Conservation (phyloP, 2,797 vertebrate species). For the Bradypodion ventrale region DNA sequence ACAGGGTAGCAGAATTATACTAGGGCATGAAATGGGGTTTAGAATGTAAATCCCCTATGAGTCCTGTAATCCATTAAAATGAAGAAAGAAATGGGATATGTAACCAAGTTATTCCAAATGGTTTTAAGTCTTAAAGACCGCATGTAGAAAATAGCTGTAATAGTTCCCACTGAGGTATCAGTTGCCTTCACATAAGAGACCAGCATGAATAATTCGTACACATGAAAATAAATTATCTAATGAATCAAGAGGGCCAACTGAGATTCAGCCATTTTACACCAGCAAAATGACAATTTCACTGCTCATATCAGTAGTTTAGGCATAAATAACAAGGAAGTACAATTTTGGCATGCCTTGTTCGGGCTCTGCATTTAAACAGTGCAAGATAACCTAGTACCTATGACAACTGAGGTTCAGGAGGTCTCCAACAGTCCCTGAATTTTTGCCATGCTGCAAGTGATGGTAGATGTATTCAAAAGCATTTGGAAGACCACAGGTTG, state of each 20-base stretch:
- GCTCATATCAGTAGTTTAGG: constrained; percentile 31
- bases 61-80: constrained; percentile 26
- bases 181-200: constrained; percentile 6
- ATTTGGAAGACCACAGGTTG: neutral
- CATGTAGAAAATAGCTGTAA: constrained; percentile 34
- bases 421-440: neutral
- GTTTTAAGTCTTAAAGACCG: neutral
- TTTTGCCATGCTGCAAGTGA: neutral
- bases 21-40: neutral
- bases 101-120: constrained; percentile 13
- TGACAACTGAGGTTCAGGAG: neutral
- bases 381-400: constrained; percentile 1
- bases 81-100: constrained; percentile 44
- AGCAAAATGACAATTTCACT: neutral
- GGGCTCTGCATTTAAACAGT: constrained; percentile 32
- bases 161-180: constrained; percentile 44
- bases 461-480: neutral
- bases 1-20: neutral
- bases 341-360: neutral
- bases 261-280: neutral
- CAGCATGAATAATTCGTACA: constrained; percentile 52
- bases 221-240: constrained; percentile 62
- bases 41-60: neutral
- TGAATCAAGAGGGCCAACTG: neutral
- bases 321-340: constrained; percentile 50